A percentile compares a stretch with the other conserved stretches of the same genome.
Evolutionary conservation across 2,888 invertebrate genomes (phyloP).

Genomic region (Dryobota labecula): DNA sequence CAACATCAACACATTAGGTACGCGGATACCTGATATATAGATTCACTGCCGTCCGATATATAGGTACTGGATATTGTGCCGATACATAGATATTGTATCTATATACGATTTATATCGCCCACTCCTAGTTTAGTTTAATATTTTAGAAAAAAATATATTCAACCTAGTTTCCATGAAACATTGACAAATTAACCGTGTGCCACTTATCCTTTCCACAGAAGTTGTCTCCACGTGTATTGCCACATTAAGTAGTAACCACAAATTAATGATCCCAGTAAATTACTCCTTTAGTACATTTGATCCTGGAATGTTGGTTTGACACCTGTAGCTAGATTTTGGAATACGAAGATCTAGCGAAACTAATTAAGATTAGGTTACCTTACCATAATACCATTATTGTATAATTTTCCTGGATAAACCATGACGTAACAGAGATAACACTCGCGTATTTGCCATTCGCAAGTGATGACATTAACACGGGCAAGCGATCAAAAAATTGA

Average conservation of each 20-base stretch:
- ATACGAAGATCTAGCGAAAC: too few species aligned
- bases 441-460: slow-evolving; percentile 13
- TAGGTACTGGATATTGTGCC: too few species aligned
- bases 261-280: neutral
- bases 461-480: slow-evolving; percentile 30
- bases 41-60: too few species aligned
- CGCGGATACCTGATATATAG: too few species aligned
- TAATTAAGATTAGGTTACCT: too few species aligned
- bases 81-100: too few species aligned
- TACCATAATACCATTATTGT: neutral
- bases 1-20: too few species aligned
- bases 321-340: neutral
- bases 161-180: neutral
- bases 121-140: too few species aligned
- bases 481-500: slow-evolving; percentile 34
- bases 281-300: neutral
- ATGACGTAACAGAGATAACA: slow-evolving; percentile 6
- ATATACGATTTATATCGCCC: too few species aligned
- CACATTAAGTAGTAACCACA: neutral
- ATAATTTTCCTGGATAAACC: neutral
- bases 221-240: neutral
- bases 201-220: neutral
- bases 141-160: too few species aligned
- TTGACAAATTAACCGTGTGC: neutral
- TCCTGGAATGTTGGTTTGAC: slow-evolving; percentile 10